These are phyloP conservation scores for Elysia crispata DNA, from an alignment of 2,888 invertebrate species.

Conservation along the genomic window DNA sequence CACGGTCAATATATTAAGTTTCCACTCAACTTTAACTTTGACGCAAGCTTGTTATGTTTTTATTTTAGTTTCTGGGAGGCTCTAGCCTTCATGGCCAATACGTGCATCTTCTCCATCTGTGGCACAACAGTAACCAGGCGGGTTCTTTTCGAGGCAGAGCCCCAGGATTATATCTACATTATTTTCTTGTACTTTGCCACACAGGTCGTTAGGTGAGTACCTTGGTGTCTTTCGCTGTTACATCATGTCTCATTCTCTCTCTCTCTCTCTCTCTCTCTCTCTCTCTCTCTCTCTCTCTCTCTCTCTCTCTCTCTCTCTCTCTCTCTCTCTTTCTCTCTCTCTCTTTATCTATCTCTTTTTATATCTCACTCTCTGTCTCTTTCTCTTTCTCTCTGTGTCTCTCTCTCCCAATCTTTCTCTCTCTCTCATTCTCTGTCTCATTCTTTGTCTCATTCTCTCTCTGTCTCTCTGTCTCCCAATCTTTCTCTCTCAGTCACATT, in stretches of 20 bases:
- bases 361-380: no score
- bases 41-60: no score
- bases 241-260: conserved; percentile 14
- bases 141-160: conserved; percentile 79
- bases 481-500: no score
- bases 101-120: conserved; percentile 82
- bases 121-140: conserved; percentile 82
- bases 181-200: conserved; percentile 76
- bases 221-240: not conserved
- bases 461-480: no score
- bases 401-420: no score
- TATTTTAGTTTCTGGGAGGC: conserved; percentile 78
- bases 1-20: no score
- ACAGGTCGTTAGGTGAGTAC: conserved; percentile 30
- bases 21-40: no score
- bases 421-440: no score
- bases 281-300: conserved; percentile 13
- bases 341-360: no score
- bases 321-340: no score
- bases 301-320: not conserved
- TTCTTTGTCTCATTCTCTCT: no score
- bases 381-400: no score
- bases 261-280: conserved; percentile 25
- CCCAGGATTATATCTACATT: conserved; percentile 79
- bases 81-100: conserved; percentile 80